Base-by-base conservation (phyloP, 1,140 invertebrate genomes). In the Drosophila biarmipes region DNA sequence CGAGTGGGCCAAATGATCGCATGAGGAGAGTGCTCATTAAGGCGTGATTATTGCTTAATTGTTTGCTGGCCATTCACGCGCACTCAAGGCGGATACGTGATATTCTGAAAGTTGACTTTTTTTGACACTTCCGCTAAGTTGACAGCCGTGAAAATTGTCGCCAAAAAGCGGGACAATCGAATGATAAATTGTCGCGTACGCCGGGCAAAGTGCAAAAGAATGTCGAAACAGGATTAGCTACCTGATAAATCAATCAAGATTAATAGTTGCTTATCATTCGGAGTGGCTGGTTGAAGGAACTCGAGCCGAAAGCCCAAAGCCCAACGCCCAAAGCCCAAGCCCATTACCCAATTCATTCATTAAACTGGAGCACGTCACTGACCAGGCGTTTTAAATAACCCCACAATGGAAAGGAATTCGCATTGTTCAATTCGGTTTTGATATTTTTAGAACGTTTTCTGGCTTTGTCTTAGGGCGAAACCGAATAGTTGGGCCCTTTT, bases 91-190 rank as follows among this genome's bases (percentile, higher is more conserved):
- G 84, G 84, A 89, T 89, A 89, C 78, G 71, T 76, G 48, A 35
- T 58, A 67, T 56, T 68, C 66, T 68, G 49, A 89, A 86, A 79
- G 58, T 86, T 77, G 58, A 53, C 66, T 35, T 40, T 53, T 57
- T 57, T 79, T 90, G 71, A 74, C 81, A 91, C 89, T 91, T 91
- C 89, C 89, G 89, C 89, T 90, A 91, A 91, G 89, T 91, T 81
- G 89, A 91, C 89, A 91, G 74, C 69, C 84, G 90, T 91, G 80
- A 90, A 91, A 90, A 90, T 86, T 90, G 81, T 87, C 82, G 67
- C 67, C 67, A 78, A 63, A 86, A 86, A 29, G 67, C 49, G 29
- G 6, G 64, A 90, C 86, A 89, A 90, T 80, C 45, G 73, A 89
- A 89, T 89, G 85, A 89, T 89, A 80, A 89, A 82, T 87, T 48